Evolutionary conservation across 2,113 vertebrate species (phyloP), one percentile per base, ranked within the genome.

Genomic region (Neolamprologus sp.): DNA sequence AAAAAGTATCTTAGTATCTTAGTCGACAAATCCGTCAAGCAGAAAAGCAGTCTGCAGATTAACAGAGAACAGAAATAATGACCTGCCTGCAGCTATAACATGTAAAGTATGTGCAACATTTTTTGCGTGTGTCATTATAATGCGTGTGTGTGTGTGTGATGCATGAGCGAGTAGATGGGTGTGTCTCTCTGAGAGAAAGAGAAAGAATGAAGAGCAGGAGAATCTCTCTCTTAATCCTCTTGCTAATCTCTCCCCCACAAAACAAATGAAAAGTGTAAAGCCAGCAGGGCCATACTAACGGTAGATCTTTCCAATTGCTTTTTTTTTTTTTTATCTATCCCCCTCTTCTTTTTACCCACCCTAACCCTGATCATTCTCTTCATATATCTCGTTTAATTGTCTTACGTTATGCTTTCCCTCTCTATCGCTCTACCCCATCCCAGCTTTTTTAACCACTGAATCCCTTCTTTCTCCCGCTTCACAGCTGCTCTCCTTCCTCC

Each of bases 241-340:
- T 91, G 92, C 93, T 95, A 96, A 96, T 96, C 95, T 94, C 94
- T 93, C 85, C 83, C 84, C 89, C 91, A 91, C 92, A 95, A 95
- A 95, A 94, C 95, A 95, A 96, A 95, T 96, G 95, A 94, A 95
- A 95, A 95, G 94, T 95, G 93, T 95, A 95, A 95, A 95, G 90
- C 94, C 93, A 93, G 93, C 92, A 83, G 93, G 93, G 92, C 92
- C 89, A 65, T 88, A 80, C 93, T 91, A 93, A 92, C 37, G 80
- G 90, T 55, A 91, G 89, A 91, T 92, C 91, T 87, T 93, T 92
- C 89, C 92, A 89, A 89, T 91, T 90, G 81, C 86, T 93, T 92
- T 89, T 87, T 51, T 93, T 89, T 33, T 83, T 17, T 17, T 16
- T 53, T 1, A 85, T 85, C 23, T 54, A 19, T 37, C 33, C 40